Evolutionary conservation across 2,888 invertebrate genomes (phyloP), one percentile per base, ranked within the genome.

Genomic region (Drosophila setosimentum): DNA sequence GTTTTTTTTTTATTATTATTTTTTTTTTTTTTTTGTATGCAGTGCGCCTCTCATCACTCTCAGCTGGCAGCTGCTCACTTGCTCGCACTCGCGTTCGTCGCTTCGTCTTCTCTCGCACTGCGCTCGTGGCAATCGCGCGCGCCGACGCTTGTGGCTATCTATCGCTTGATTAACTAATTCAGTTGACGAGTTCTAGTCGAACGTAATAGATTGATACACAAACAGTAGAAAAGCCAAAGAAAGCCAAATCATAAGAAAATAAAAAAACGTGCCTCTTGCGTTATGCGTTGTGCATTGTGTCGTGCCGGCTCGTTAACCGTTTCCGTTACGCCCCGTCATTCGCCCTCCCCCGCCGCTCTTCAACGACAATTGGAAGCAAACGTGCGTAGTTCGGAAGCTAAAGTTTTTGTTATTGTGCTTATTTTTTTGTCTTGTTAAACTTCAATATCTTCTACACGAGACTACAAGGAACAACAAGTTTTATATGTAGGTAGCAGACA

Each of bases 161-260:
- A 87, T 83, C 68, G 88, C 83, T 82, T 87, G 87, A 91, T 92
- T 91, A 91, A 91, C 87, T 90, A 83, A 89, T 88, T 91, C 89
- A 91, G 91, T 91, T 91, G 89, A 87, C 88, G 90, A 86, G 89
- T 92, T 91, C 92, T 91, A 91, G 87, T 89, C 90, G 91, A 83
- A 76, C 83, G 87, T 76, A 80, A 81, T 84, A 81, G 88, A 87
- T 87, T 85, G 86, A 78, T 79, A 69, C 30, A 68, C 67, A 61
- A 70, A 59, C 54, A 45, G 42, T 53, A 60, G 50, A 40, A 48
- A 62, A 51, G 30, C 57, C 57, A 57, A 55, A 50, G 54, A 49
- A 59, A 69, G 27, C 53, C 29, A 50, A 61, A 60, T 21, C 35
- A 21, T 13, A 63, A 45, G 33, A n/a, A 45, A 48, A 51, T 30